Base-by-base conservation (phyloP, 2,888 invertebrate species). In the Zaprionus lineosus region DNA sequence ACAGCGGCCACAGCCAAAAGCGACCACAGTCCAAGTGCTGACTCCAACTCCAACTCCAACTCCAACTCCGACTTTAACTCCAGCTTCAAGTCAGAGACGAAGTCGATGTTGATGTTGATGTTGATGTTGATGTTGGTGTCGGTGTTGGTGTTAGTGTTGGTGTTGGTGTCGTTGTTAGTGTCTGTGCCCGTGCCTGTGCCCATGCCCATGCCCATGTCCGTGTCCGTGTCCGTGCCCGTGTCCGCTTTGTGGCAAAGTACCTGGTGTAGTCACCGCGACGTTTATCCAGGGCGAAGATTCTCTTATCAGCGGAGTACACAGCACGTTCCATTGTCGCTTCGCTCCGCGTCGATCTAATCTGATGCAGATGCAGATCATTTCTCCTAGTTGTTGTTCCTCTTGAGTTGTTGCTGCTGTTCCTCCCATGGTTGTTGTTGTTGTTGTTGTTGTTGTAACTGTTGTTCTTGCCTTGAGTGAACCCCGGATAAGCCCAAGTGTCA, bases 291-390 rank as follows among this genome's bases (percentile, higher is more conserved):
- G 47, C 64, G 41, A 40, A 61, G 71, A 63, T 62, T 44, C 74
- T 76, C 61, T 78, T 78, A 78, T 78, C 77, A 78, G 77, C 55
- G 52, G 47, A 57, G 51, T 66, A 77, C 74, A 77, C 41, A 81
- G 77, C 77, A 78, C 82, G 82, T 78, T 82, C 82, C 77, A 81
- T 78, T 78, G 77, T 78, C 69, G 76, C 73, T 69, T 60, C 34
- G 76, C 73, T 69, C 58, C 34, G 63, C 59, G 53, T 67, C 77
- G 73, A 77, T 79, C 76, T 79, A 77, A 76, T 76, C 76, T 55
- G 33, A 43, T 41, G 41, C 29, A 12, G 36, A 39, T 24, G 29
- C 50, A 8, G 48, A 55, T 55, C 40, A 21, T 15, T 37, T 15
- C 29, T 28, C 26, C 8, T 18, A 11, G 29, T 15, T 26, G n/a